Evolutionary conservation across 2,888 invertebrate species (phyloP), one percentile per base, ranked within the genome.

Genomic region (Boloria selene): DNA sequence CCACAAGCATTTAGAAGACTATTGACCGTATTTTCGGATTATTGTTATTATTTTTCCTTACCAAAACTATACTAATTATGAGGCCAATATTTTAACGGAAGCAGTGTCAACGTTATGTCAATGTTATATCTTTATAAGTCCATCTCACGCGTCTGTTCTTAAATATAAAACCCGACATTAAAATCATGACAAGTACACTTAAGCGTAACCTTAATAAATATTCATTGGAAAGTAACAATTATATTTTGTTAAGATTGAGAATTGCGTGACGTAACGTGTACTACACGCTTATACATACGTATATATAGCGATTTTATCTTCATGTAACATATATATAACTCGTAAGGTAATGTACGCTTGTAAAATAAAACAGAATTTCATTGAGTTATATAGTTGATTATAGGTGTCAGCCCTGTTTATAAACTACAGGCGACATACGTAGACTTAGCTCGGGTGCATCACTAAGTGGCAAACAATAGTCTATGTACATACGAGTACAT

Each of bases 141-240:
- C 60, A 45, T 55, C 52, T 14, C 56, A 62, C 51, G 16, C 52
- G 47, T 61, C 47, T 64, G 61, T 56, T 61, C 49, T 68, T 64
- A 50, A 64, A 61, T 61, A 61, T 61, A 56, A 64, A 64, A 52
- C 56, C 22, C 50, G 63, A 63, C 44, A 63, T 63, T 51, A 56
- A 56, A 63, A 63, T 63, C 56, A 63, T 51, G 63, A 63, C 63
- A 63, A 50, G 49, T 38, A 56, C 63, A 63, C 50, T 55, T 61
- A 52, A 61, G 51, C 60, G 22, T 51, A 64, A 64, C 67, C 67
- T 67, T 61, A 56, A 64, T 64, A 64, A 64, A 56, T 56, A 45
- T 52, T 64, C 44, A 59, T 62, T 62, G 58, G 66, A 66, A 66
- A 66, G 59, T 51, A 62, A 62, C 42, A 59, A 56, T 59, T 66